phyloP scores from a whole-genome alignment of 1,140 invertebrate species.

The Pissodes strobi region DNA sequence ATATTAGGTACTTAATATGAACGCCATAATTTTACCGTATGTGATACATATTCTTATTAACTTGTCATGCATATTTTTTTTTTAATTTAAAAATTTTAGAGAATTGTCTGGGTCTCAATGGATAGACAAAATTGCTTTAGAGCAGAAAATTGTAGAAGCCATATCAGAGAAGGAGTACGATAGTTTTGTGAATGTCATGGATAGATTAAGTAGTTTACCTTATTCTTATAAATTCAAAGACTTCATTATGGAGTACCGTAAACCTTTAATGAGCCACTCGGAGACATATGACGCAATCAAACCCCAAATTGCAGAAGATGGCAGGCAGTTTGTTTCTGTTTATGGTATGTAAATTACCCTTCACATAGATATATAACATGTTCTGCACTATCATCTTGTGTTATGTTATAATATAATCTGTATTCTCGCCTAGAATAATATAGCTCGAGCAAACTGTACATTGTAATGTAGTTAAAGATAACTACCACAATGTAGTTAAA shows the following conservation, averaged over 20 bases:
- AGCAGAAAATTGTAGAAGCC: conserved; percentile 71
- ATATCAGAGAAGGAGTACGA: conserved; percentile 74
- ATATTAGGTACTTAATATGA: neutral
- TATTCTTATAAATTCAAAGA: conserved; percentile 69
- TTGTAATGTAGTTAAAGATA: too few species aligned
- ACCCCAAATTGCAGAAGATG: conserved; percentile 69
- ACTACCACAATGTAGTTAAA: too few species aligned
- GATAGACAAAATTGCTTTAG: conserved; percentile 71
- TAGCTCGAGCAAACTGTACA: too few species aligned
- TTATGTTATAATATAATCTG: too few species aligned
- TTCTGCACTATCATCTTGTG: too few species aligned
- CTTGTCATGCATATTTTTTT: too few species aligned
- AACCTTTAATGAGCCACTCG: conserved; percentile 60
- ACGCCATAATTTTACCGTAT: too few species aligned
- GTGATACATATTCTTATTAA: too few species aligned
- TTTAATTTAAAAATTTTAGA: conserved; percentile 54
- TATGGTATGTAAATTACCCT: conserved; percentile 58
- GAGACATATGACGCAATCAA: conserved; percentile 63
- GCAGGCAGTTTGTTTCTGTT: conserved; percentile 69
- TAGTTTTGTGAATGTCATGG: conserved; percentile 73
- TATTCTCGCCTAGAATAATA: too few species aligned
- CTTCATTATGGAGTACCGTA: conserved; percentile 74
- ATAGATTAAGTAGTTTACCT: conserved; percentile 72
- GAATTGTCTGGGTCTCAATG: conserved; percentile 64
- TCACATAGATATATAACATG: neutral